phyloP scores from a whole-genome alignment of 2,888 invertebrate genomes.

The Volucella inflata region DNA sequence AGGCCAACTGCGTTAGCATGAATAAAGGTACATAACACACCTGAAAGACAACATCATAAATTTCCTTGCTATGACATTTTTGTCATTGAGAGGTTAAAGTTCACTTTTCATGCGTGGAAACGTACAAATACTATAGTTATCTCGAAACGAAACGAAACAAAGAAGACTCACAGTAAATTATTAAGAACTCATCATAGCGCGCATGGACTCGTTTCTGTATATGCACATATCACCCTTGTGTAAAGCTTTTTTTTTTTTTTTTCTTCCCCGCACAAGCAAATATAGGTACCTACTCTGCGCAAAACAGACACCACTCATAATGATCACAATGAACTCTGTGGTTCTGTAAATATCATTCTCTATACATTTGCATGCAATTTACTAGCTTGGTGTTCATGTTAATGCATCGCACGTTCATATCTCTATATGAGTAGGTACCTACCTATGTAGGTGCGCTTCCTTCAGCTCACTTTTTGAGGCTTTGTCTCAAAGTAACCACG shows the following conservation, averaged over 20 bases:
- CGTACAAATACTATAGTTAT: not conserved
- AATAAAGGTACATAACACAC: too few species aligned
- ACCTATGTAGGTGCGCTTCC: not conserved
- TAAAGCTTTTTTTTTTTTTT: conserved; percentile 50
- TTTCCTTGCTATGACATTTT: too few species aligned
- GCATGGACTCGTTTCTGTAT: not conserved
- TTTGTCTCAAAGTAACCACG: conserved; percentile 31
- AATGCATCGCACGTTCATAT: conserved; percentile 60
- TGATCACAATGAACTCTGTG: conserved; percentile 71
- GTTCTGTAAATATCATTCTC: conserved; percentile 40
- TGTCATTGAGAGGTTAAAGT: too few species aligned
- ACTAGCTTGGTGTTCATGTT: conserved; percentile 19
- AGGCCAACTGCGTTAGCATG: too few species aligned
- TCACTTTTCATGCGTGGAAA: not conserved
- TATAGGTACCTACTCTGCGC: not conserved
- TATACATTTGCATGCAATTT: conserved; percentile 52
- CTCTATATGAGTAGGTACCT: not conserved
- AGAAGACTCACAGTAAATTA: conserved; percentile 54
- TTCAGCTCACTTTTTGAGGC: conserved; percentile 2
- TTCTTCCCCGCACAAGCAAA: not conserved
- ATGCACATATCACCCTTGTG: conserved; percentile 51
- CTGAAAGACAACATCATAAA: too few species aligned
- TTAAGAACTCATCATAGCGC: conserved; percentile 29
- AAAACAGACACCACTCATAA: conserved; percentile 28
- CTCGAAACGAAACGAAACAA: conserved; percentile 48